phyloP scores from a whole-genome alignment of 2,113 vertebrate genomes.

The zebrafish (Danio rerio) region GRCz12tu NC_133194.1:46699501-46700000 shows the following conservation, averaged over 20 bases:
- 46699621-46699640: conserved; percentile 62
- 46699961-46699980: too few relatives aligned
- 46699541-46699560: conserved; percentile 76
- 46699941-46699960: too few relatives aligned
- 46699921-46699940: too few relatives aligned
- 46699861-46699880: too few relatives aligned
- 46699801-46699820: not conserved
- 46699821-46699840: not conserved
- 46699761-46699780: conserved; percentile 76
- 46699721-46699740: conserved; percentile 73
- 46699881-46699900: too few relatives aligned
- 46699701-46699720: conserved; percentile 65
- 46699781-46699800: conserved; percentile 70
- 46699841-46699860: too few relatives aligned
- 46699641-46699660: conserved; percentile 58
- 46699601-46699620: conserved; percentile 68
- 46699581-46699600: conserved; percentile 68
- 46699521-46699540: conserved; percentile 76
- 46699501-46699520: conserved; percentile 70
- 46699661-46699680: conserved; percentile 63
- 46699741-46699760: conserved; percentile 66
- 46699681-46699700: conserved; percentile 67
- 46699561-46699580: conserved; percentile 62
- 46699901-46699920: too few relatives aligned
- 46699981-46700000: too few relatives aligned